phyloP scores from a whole-genome alignment of 2,797 vertebrate species.

The Lepilemur ruficaudatus region DNA sequence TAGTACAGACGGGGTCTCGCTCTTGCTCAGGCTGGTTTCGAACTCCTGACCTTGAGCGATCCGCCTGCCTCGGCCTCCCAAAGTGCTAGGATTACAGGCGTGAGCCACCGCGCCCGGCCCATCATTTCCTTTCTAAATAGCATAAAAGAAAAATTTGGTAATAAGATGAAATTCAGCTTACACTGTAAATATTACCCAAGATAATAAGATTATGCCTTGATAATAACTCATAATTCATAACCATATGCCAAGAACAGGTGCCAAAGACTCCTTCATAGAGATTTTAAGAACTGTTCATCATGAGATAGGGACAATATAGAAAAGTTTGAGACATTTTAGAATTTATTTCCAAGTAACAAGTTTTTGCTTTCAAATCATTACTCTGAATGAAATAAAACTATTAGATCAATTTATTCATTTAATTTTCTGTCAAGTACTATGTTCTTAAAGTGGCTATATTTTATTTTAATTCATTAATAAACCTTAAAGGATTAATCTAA shows the following conservation, averaged over 20 bases:
- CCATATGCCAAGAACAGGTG: not conserved
- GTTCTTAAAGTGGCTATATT: not conserved
- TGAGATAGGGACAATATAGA: not conserved
- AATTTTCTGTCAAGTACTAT: not conserved
- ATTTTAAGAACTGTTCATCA: not conserved
- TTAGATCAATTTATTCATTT: not conserved
- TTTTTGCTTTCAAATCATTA: not conserved
- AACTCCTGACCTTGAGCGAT: too few species aligned
- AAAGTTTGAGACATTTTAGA: not conserved
- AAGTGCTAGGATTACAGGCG: too few species aligned
- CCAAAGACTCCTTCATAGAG: not conserved
- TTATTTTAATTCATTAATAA: constrained; percentile 35
- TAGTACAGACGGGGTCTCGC: too few species aligned
- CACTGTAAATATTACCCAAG: not conserved
- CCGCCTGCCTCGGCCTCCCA: too few species aligned
- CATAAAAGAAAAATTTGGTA: not conserved
- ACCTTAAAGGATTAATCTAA: not conserved
- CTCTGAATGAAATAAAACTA: constrained; percentile 44
- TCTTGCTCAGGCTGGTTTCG: too few species aligned
- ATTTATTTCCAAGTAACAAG: constrained; percentile 17
- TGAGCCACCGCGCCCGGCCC: too few species aligned
- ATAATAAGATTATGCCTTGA: not conserved
- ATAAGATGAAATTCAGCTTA: not conserved
- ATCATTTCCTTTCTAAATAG: not conserved
- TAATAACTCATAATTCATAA: not conserved